A percentile compares a stretch with the other conserved stretches of the same genome.
These are phyloP conservation scores for Eclectus roratus DNA, from an alignment of 2,113 vertebrate species.

Conservation along the genomic window DNA sequence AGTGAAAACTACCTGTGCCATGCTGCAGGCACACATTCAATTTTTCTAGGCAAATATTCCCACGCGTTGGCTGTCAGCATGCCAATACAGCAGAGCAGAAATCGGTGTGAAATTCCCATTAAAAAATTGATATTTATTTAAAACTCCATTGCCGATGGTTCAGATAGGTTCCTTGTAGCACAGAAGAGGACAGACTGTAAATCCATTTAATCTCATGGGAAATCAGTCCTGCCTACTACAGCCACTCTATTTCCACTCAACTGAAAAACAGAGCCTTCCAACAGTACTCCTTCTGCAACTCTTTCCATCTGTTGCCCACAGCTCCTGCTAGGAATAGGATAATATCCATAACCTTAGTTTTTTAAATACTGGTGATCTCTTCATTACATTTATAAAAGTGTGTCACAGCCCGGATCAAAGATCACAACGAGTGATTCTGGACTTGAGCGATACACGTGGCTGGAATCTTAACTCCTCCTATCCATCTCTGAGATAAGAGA, in stretches of 20 bases:
- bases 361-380: not conserved
- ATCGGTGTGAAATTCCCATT: not conserved
- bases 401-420: not conserved
- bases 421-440: not conserved
- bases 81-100: not conserved
- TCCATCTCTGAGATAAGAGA: no score
- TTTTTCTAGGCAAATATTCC: not conserved
- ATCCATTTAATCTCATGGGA: not conserved
- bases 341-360: not conserved
- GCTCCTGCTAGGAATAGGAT: not conserved
- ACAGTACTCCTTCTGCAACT: not conserved
- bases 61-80: not conserved
- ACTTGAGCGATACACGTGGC: not conserved
- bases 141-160: not conserved
- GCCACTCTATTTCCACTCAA: not conserved
- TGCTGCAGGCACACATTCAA: no score
- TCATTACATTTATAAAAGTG: not conserved
- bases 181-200: not conserved
- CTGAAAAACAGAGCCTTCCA: not conserved
- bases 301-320: not conserved
- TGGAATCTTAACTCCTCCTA: no score
- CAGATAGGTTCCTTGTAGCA: not conserved
- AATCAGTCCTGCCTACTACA: not conserved
- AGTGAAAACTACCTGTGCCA: no score
- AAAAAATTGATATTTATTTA: not conserved